phyloP scores from a whole-genome alignment of 2,797 vertebrate species.

The Gymnothorax reevesii region DNA sequence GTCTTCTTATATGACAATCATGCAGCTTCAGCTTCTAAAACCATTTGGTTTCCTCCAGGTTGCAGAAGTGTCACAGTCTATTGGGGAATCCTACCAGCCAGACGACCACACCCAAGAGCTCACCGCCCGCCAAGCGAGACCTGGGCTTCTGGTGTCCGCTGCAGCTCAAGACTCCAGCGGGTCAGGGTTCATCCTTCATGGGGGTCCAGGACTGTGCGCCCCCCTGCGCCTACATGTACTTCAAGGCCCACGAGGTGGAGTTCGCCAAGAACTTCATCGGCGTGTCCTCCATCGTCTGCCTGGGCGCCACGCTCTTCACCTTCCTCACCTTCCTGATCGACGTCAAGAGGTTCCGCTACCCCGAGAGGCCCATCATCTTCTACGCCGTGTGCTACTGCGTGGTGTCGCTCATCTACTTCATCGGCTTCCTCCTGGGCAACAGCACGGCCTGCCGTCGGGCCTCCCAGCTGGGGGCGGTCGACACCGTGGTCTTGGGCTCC shows the following conservation, averaged over 20 bases:
- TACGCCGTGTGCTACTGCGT: constrained; percentile 99
- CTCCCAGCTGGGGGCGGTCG: constrained; percentile 82
- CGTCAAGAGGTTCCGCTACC: constrained; percentile 92
- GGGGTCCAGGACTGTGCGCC: constrained; percentile 90
- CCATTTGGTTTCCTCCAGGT: background rate
- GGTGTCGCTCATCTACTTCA: constrained; percentile 93
- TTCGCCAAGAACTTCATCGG: constrained; percentile 96
- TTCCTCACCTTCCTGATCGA: constrained; percentile 97
- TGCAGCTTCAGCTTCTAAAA: background rate
- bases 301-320: constrained; percentile 93
- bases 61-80: constrained; percentile 56
- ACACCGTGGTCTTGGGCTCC: constrained; percentile 92
- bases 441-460: constrained; percentile 82
- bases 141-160: constrained; percentile 96
- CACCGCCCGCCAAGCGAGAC: constrained; percentile 84
- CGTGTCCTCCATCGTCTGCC: constrained; percentile 92
- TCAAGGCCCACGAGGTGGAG: constrained; percentile 84
- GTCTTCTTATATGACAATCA: background rate
- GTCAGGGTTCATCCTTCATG: constrained; percentile 91
- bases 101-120: constrained; percentile 83
- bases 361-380: constrained; percentile 93
- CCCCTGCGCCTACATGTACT: constrained; percentile 95
- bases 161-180: constrained; percentile 88
- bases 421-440: constrained; percentile 92
- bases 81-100: constrained; percentile 67